Conservation (phyloP, 2,888 invertebrate genomes). For the Coecobrya sp. region DNA sequence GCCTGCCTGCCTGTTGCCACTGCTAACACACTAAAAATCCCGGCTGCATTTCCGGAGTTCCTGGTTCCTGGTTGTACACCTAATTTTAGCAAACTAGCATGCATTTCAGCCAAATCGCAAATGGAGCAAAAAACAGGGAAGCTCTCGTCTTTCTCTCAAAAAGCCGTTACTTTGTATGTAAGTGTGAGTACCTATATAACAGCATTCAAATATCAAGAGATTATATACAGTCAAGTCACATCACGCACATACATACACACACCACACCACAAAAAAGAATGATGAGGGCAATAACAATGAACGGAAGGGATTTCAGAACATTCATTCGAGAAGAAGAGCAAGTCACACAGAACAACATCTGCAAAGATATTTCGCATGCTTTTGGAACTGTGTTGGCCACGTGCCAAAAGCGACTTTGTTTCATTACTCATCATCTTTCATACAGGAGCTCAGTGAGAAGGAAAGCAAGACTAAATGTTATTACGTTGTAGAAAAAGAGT, state of each 20-base stretch:
- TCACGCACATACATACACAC: background rate
- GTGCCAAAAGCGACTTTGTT: constrained; percentile 72
- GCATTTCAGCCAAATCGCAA: constrained; percentile 80
- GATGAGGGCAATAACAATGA: constrained; percentile 43
- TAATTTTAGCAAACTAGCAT: constrained; percentile 81
- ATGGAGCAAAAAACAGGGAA: constrained; percentile 82
- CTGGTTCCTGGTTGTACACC: constrained; percentile 78
- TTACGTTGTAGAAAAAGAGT: background rate
- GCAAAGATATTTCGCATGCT: constrained; percentile 80
- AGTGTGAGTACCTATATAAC: too few species aligned
- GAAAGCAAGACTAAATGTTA: constrained; percentile 44
- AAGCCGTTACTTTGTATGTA: too few species aligned
- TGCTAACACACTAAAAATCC: constrained; percentile 80
- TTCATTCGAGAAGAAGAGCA: too few species aligned
- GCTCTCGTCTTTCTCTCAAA: too few species aligned
- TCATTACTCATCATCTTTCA: constrained; percentile 43
- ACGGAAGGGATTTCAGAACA: constrained; percentile 55
- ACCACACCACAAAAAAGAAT: constrained; percentile 28
- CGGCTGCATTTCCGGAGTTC: constrained; percentile 83
- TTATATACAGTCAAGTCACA: too few species aligned
- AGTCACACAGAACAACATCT: constrained; percentile 56
- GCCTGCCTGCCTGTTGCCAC: constrained; percentile 44
- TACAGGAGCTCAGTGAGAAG: background rate
- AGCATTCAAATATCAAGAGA: too few species aligned
- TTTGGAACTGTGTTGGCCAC: constrained; percentile 58